Percentiles rank a stretch among this genome's conserved stretches.
Evolutionary conservation across 2,113 vertebrate species (phyloP).

Genomic region (Sigmodon hispidus): DNA sequence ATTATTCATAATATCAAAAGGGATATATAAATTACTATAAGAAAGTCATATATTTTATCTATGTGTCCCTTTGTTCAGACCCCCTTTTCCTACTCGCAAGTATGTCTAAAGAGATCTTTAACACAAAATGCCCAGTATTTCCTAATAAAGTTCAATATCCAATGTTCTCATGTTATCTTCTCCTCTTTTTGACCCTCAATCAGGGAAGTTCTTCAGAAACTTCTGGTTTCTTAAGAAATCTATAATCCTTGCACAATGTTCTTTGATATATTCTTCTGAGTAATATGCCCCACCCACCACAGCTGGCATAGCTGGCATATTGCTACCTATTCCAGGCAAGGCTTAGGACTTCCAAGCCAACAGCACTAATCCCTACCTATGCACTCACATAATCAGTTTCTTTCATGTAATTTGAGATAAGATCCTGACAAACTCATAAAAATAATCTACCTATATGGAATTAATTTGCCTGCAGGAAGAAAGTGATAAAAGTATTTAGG

Average conservation of each 20-base stretch:
- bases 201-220: neutral
- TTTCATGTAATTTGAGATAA: neutral
- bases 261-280: neutral
- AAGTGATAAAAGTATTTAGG: neutral
- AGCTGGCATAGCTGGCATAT: no score
- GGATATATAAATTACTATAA: no score
- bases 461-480: neutral
- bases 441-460: neutral
- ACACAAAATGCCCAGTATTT: neutral
- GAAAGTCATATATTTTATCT: no score
- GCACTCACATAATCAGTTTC: neutral
- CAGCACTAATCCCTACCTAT: neutral
- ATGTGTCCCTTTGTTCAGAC: no score
- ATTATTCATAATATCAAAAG: conserved; percentile 79
- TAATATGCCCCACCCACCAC: neutral
- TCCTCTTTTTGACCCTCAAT: neutral
- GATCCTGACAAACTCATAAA: neutral
- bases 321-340: neutral
- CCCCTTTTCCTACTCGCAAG: no score
- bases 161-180: neutral
- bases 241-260: neutral
- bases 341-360: neutral
- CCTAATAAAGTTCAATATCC: neutral
- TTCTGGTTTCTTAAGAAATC: neutral
- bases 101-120: neutral